Evolutionary conservation across 30 jellyfish, hydroid and myxozoan species (phyloP).

Genomic region (Phacellophora camtschatica): DNA sequence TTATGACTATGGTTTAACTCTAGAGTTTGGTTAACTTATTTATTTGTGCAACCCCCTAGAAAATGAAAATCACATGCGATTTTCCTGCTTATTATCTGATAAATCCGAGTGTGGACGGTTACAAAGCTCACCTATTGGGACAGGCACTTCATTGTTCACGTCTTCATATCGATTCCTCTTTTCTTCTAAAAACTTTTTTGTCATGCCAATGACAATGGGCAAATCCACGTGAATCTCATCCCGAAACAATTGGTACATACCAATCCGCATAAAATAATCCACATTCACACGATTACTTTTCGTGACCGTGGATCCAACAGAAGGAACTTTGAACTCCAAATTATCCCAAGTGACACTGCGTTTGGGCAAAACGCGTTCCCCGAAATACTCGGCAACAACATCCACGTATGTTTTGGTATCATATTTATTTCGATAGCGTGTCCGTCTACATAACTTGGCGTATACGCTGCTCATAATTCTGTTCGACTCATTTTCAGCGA

Average conservation of each 20-base stretch:
- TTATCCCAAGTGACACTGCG: constrained; percentile 68
- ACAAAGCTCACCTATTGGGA: constrained; percentile 34
- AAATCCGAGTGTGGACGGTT: no score
- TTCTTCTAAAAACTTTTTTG: constrained; percentile 12
- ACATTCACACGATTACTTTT: constrained; percentile 79
- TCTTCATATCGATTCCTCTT: constrained; percentile 1
- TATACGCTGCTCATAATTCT: constrained; percentile 83
- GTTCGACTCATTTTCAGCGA: constrained; percentile 86
- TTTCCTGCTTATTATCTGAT: no score
- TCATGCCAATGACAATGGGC: constrained; percentile 91
- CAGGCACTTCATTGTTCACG: background rate
- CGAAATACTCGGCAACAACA: constrained; percentile 72
- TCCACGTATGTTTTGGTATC: constrained; percentile 69
- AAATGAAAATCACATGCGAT: no score
- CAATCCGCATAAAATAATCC: constrained; percentile 92
- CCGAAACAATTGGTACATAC: constrained; percentile 91
- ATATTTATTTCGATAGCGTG: constrained; percentile 71
- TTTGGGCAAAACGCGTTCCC: constrained; percentile 61
- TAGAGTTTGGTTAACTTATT: no score
- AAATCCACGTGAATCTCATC: constrained; percentile 90
- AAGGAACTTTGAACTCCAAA: constrained; percentile 68
- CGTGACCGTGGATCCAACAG: constrained; percentile 75
- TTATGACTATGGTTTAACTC: no score
- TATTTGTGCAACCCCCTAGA: no score
- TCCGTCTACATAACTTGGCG: constrained; percentile 88